These are phyloP conservation scores for Falco biarmicus DNA, from an alignment of 2,797 vertebrate species.

Conservation along the genomic window DNA sequence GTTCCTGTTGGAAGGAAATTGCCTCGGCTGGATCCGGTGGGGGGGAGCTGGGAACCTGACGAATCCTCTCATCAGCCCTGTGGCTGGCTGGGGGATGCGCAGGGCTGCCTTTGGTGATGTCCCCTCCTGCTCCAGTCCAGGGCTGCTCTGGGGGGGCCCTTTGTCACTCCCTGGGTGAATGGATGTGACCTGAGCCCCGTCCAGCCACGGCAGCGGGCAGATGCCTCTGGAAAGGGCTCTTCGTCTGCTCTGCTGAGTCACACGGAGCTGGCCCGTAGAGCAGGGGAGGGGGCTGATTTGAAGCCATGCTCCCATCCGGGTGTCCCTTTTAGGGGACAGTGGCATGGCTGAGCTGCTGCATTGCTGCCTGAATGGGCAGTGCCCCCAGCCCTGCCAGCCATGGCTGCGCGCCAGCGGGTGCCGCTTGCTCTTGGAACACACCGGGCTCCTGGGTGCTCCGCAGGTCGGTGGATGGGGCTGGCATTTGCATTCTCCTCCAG, in stretches of 20 bases:
- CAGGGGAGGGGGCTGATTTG: background rate
- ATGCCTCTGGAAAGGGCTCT: background rate
- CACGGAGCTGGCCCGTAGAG: background rate
- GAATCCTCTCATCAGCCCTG: background rate
- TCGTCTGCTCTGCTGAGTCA: slow-evolving; percentile 12
- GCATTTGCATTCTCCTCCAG: background rate
- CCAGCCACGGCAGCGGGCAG: background rate
- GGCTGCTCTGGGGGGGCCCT: background rate
- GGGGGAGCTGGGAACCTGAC: background rate
- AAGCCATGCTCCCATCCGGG: accelerated
- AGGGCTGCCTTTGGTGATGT: accelerated
- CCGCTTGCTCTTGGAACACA: accelerated
- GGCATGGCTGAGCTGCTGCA: background rate
- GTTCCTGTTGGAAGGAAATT: slow-evolving; percentile 63
- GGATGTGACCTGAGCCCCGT: accelerated
- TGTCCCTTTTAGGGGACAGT: background rate
- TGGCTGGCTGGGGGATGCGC: accelerated
- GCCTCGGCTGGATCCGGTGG: slow-evolving; percentile 30
- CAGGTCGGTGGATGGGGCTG: background rate
- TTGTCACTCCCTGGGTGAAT: accelerated
- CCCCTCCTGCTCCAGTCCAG: accelerated
- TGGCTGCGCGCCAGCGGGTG: accelerated
- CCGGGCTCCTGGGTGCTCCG: background rate
- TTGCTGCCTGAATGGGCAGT: background rate
- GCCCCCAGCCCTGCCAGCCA: background rate